Evolutionary conservation across 2,888 invertebrate genomes (phyloP).

Genomic region (Drosophila formosana): DNA sequence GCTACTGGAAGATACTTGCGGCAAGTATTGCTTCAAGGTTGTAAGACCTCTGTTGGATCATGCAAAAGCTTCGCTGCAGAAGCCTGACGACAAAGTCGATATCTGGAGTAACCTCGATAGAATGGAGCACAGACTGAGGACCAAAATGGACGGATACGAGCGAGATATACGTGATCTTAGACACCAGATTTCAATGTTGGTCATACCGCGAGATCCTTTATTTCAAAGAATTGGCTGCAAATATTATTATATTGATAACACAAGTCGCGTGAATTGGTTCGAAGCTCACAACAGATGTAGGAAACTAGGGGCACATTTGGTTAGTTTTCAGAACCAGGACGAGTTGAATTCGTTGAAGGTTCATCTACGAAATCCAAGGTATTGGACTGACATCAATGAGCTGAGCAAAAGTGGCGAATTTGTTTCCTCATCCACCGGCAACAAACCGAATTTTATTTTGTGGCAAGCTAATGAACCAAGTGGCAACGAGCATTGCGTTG

Average conservation of each 20-base stretch:
- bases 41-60: neutral
- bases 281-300: neutral
- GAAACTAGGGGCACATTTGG: neutral
- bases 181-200: too few relatives aligned
- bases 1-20: neutral
- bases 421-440: too few relatives aligned
- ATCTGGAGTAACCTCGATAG: neutral
- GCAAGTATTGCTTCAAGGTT: neutral
- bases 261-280: neutral
- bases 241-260: neutral
- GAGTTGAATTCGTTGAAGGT: neutral
- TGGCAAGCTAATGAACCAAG: neutral
- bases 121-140: neutral
- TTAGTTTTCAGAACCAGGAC: neutral
- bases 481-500: neutral
- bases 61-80: neutral
- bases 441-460: neutral
- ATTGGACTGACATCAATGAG: neutral
- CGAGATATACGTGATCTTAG: neutral
- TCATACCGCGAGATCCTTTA: too few relatives aligned
- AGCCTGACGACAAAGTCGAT: neutral
- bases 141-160: neutral
- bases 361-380: neutral
- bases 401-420: neutral
- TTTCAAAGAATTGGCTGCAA: neutral